phyloP scores from a whole-genome alignment of 2,797 vertebrate genomes.

The Luscinia luscinia region DNA sequence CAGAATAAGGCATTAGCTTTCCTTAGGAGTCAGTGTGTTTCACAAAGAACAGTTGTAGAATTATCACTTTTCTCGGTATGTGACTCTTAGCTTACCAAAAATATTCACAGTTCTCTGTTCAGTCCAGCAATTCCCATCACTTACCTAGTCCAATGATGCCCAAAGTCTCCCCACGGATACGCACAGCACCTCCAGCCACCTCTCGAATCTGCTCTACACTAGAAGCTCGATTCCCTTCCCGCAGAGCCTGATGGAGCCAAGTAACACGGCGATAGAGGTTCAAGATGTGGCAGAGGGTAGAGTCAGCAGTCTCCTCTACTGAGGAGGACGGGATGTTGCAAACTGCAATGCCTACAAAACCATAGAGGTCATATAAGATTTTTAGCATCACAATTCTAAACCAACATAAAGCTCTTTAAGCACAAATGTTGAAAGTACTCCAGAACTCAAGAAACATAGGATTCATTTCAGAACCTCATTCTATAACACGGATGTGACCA shows the following conservation, averaged over 20 bases:
- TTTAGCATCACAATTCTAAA: not conserved
- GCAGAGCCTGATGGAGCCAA: conserved; percentile 90
- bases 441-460: not conserved
- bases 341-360: conserved; percentile 86
- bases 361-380: conserved; percentile 10
- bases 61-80: not conserved
- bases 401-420: not conserved
- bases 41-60: not conserved
- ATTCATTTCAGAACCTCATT: not conserved
- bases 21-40: not conserved
- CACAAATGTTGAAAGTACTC: not conserved
- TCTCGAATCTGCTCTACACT: conserved; percentile 91
- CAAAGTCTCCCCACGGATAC: conserved; percentile 89
- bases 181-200: conserved; percentile 88
- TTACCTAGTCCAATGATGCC: conserved; percentile 91
- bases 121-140: not conserved
- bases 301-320: conserved; percentile 91
- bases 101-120: not conserved
- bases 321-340: conserved; percentile 90
- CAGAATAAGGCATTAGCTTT: not conserved
- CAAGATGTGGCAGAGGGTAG: conserved; percentile 89
- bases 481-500: not conserved
- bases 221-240: conserved; percentile 87
- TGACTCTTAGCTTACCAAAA: conserved; percentile 10
- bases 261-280: conserved; percentile 91